Evolutionary conservation across 2,888 invertebrate species (phyloP), one percentile per base, ranked within the genome.

Genomic region (Temnothorax rugatulus): DNA sequence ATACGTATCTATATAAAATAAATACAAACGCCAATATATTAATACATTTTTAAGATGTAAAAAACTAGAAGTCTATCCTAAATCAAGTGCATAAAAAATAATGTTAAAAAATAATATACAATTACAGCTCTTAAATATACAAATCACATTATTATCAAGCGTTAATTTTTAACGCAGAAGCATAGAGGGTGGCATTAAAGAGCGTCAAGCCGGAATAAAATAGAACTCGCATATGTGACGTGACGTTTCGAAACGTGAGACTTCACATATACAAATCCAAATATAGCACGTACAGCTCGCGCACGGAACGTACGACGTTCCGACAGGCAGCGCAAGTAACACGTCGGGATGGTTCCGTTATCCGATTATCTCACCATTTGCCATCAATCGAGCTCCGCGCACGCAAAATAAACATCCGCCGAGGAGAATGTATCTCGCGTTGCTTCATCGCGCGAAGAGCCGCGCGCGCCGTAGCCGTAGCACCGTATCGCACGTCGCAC

Each of bases 341-440:
- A 57, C n/a, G 54, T 66, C 63, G 11, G 34, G 4, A 34, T 18
- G 47, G 34, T 59, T 21, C 57, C 47, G 13, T 61, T 71, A 69
- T 59, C 34, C 2, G 25, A 29, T 66, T 66, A 66, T 77, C 25
- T 38, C 8, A 18, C n/a, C 13, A 66, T 76, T 50, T 76, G 44
- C 18, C 25, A 73, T 47, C 8, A 13, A 47, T 13, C 68, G 38
- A 52, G 4, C 29, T 11, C 21, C 4, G 44, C 21, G 44, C n/a
- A 57, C 29, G 34, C 15, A 21, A 69, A 59, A 69, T 44, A 44
- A 47, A 57, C 44, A 69, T 34, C n/a, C 8, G 38, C n/a, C 21
- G 47, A 25, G 4, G 15, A 7, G 21, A 59, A n/a, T 44, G 21
- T 34, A 52, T 77, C 18, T 68, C 13, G 21, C 47, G 18, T 79